phyloP scores from a whole-genome alignment of 2,797 vertebrate species.

The Danionella dracula region DNA sequence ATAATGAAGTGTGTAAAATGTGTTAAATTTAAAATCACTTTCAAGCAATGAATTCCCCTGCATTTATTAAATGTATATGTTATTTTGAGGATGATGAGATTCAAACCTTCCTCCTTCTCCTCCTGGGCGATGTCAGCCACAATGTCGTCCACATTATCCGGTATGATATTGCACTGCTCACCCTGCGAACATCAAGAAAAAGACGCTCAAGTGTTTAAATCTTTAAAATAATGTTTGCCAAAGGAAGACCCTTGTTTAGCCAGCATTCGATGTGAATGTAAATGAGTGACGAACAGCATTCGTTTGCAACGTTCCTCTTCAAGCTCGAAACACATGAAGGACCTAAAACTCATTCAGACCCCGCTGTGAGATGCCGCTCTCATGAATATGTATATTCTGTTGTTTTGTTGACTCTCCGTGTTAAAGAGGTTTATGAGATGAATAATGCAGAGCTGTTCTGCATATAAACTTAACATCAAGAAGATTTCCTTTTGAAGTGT shows the following conservation, averaged over 20 bases:
- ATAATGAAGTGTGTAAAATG: too few species aligned
- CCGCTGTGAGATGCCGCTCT: background rate
- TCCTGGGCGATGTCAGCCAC: constrained; percentile 95
- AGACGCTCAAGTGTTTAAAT: too few species aligned
- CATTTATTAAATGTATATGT: too few species aligned
- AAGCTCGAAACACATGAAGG: too few species aligned
- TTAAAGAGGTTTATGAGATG: constrained; percentile 8
- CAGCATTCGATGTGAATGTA: too few species aligned
- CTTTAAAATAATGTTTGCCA: too few species aligned
- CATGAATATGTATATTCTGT: constrained; percentile 1
- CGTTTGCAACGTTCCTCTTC: too few species aligned
- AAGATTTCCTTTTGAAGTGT: background rate
- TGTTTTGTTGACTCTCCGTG: background rate
- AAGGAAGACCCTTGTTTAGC: too few species aligned
- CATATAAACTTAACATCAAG: background rate
- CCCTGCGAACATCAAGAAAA: constrained; percentile 71
- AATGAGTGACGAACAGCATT: too few species aligned
- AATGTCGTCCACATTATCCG: constrained; percentile 96
- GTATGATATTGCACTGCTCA: constrained; percentile 95
- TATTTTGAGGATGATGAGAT: constrained; percentile 1
- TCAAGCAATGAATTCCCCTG: too few species aligned
- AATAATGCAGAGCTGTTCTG: background rate
- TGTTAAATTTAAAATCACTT: too few species aligned
- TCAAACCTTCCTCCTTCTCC: constrained; percentile 94
- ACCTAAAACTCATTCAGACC: background rate